phyloP scores from a whole-genome alignment of 2,113 vertebrate species.

The Fregata magnificens region DNA sequence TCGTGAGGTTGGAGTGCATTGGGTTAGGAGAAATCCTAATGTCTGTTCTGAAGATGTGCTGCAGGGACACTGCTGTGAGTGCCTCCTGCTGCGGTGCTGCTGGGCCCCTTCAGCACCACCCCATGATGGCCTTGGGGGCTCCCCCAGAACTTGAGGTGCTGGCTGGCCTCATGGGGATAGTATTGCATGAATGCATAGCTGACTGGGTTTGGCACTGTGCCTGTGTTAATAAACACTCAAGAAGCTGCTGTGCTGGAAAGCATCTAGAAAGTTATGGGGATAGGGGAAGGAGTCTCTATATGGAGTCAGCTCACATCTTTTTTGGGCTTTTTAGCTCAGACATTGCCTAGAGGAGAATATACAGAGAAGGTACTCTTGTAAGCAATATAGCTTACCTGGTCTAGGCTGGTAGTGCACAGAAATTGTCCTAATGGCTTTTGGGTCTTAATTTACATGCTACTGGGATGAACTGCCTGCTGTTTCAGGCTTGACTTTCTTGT shows the following conservation, averaged over 20 bases:
- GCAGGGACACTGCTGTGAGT: accelerated
- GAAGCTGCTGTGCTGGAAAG: not conserved
- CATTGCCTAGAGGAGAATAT: accelerated
- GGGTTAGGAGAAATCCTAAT: accelerated
- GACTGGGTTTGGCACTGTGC: not conserved
- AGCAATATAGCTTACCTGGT: not conserved
- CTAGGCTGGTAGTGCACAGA: not conserved
- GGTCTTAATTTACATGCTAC: not conserved
- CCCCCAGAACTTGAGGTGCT: accelerated
- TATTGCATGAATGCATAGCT: accelerated
- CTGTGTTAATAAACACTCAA: not conserved
- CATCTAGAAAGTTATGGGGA: not conserved
- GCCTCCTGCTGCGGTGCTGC: accelerated
- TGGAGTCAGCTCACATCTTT: not conserved
- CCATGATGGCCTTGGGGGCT: accelerated
- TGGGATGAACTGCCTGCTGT: not conserved
- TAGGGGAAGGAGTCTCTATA: not conserved
- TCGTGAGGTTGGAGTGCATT: accelerated
- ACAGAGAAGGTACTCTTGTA: not conserved
- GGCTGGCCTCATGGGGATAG: not conserved
- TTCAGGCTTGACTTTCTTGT: not conserved
- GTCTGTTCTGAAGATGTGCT: too few species aligned
- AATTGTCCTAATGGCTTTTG: not conserved
- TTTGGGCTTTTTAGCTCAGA: not conserved
- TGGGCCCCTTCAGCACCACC: not conserved